Evolutionary conservation across 2,888 invertebrate species (phyloP), one percentile per base, ranked within the genome.

Genomic region (Heteromyza rotundicornis): DNA sequence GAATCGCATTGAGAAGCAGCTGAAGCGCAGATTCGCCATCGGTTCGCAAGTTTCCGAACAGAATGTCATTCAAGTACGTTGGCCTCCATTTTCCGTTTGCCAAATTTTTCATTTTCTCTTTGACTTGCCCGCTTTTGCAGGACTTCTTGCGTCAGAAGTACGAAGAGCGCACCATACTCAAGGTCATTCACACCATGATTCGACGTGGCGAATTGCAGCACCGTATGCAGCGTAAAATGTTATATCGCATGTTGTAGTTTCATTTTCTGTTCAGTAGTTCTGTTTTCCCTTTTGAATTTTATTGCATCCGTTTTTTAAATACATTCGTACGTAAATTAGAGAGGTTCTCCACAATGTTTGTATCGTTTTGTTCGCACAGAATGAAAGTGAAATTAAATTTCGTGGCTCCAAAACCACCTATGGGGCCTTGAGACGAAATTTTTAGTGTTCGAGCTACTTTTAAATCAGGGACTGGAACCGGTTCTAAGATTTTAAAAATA

Each of bases 1-100:
- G 35, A 87, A 88, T 44, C 89, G 95, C 5, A 92, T 99, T 67
- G 99, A 99, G 81, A 94, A 92, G 76, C 98, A 98, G 81, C 81
- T 99, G 62, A 98, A 98, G 84, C 88, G 92, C 59, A 87, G 98
- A 62, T 97, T 98, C 82, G 92, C 95, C 0, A 91, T 98, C 67
- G 98, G 98, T n/a, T 93, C 95, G 0, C 96, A 96, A 84, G 95
- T 98, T 0, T 96, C 98, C 0, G 95, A 98, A 79, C 92, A 95
- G 78, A 93, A 91, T 68, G 95, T 99, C 69, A 86, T 99, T 27
- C 92, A 95, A 73, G 82, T 83, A 61, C 17, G 14, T 40, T n/a
- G 22, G 17, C 3, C 5, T 8, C 50, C n/a, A n/a, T n/a, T n/a
- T n/a, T n/a, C 1, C 20, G 5, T 14, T 53, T 52, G 47, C 32